A percentile compares a stretch with the other conserved stretches of the same genome.
Conservation (phyloP, 2,888 invertebrate species). For the Pterobdella sp. region DNA sequence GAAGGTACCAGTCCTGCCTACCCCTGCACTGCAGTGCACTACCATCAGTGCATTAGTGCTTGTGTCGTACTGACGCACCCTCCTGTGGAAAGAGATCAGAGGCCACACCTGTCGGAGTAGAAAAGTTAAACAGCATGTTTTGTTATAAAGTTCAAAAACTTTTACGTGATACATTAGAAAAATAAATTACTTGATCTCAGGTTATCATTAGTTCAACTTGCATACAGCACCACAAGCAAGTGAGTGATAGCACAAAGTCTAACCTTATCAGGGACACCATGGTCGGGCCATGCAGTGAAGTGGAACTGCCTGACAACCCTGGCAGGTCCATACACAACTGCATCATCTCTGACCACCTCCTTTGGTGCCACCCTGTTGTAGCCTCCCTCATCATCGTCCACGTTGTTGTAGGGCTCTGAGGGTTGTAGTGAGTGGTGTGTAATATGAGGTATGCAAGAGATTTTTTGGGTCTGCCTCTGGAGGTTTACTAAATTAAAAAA, state of each 20-base stretch:
- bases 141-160: too few species aligned
- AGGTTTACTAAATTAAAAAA: too few species aligned
- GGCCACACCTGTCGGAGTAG: constrained; percentile 43
- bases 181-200: too few species aligned
- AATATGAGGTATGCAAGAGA: too few species aligned
- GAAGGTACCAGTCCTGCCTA: constrained; percentile 43
- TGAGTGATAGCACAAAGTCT: too few species aligned
- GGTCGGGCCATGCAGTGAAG: constrained; percentile 40
- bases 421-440: neutral
- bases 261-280: constrained; percentile 38
- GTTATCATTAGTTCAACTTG: too few species aligned
- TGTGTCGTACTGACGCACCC: constrained; percentile 45
- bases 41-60: constrained; percentile 36
- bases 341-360: neutral
- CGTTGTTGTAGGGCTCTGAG: neutral
- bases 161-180: too few species aligned
- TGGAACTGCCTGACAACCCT: constrained; percentile 39
- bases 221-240: too few species aligned
- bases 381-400: neutral
- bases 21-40: constrained; percentile 42
- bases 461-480: too few species aligned
- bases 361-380: neutral
- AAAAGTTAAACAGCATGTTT: too few species aligned
- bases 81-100: constrained; percentile 45
- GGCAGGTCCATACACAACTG: neutral